Evolutionary conservation across 2,888 invertebrate species (phyloP), one percentile per base, ranked within the genome.

Genomic region (Stenurella melanura): DNA sequence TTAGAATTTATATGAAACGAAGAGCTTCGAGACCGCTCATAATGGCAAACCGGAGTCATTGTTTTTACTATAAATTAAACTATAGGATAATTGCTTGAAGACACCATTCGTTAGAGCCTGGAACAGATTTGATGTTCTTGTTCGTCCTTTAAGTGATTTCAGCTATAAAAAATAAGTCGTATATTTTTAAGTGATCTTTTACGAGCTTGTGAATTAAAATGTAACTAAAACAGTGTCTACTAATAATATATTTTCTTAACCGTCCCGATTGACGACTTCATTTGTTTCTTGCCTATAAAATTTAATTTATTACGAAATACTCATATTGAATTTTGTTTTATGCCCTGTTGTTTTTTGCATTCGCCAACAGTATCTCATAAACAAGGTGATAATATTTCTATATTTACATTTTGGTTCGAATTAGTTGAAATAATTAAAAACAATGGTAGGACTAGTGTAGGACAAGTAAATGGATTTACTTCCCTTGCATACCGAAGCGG

Each of bases 251-350:
- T 63, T 63, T 61, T 63, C 71, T 50, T 63, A 71, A 71, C 71
- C 63, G 34, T 60, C 61, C 61, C 21, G 21, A 56, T 78, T 74
- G 81, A 83, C 74, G 81, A 76, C 81, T 83, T 81, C 78, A 82
- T 83, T 82, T 81, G 77, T 70, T 75, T 78, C 60, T 66, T 77
- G 74, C 74, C 77, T 81, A 78, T 83, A 83, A 83, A 83, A 80
- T 70, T 64, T 68, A 77, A 82, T 83, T 83, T 83, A 83, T 80
- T 82, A 78, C 82, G 75, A 79, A 80, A 82, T 79, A 77, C 77
- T 75, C 76, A 73, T 78, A 83, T 81, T 80, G 82, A 79, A 81
- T 80, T 79, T 80, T 76, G 80, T 75, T 82, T 83, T 82, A 78
- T 78, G 77, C 56, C 57, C 30, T 10, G 61, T 63, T 26, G n/a